Evolutionary conservation across 1,140 invertebrate species (phyloP).

Genomic region (Lucilia cuprina): DNA sequence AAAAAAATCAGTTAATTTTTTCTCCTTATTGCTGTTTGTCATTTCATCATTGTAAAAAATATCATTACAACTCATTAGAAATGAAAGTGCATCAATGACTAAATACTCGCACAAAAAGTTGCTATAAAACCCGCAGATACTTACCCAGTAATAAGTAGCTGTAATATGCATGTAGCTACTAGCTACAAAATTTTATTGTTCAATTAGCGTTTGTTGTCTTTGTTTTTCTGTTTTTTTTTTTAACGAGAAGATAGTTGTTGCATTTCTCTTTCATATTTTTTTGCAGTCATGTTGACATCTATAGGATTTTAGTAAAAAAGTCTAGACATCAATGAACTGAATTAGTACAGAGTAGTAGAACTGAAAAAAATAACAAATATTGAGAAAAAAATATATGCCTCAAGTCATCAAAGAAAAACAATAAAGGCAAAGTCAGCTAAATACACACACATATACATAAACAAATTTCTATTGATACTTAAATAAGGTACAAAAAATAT

Average conservation of each 20-base stretch:
- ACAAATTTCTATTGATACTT: background rate
- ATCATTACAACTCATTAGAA: background rate
- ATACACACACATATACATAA: background rate
- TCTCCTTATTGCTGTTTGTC: background rate
- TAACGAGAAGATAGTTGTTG: background rate
- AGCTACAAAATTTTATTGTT: background rate
- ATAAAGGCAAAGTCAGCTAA: background rate
- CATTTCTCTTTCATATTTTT: background rate
- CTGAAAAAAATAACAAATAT: background rate
- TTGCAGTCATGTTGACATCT: background rate
- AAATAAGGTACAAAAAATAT: background rate
- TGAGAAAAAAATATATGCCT: background rate
- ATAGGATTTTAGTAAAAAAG: background rate
- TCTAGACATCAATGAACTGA: conserved; percentile 1
- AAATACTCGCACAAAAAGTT: background rate
- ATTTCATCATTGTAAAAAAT: background rate
- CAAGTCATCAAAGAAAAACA: background rate
- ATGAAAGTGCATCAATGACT: background rate
- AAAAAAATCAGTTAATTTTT: background rate
- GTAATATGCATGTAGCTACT: background rate
- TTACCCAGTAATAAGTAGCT: background rate
- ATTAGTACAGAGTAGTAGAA: background rate
- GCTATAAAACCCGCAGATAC: background rate
- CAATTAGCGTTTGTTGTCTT: background rate
- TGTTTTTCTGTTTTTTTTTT: background rate